A percentile compares a stretch with the other conserved stretches of the same genome.
phyloP scores from a whole-genome alignment of 2,888 invertebrate genomes.

The Dasypogon diadema region DNA sequence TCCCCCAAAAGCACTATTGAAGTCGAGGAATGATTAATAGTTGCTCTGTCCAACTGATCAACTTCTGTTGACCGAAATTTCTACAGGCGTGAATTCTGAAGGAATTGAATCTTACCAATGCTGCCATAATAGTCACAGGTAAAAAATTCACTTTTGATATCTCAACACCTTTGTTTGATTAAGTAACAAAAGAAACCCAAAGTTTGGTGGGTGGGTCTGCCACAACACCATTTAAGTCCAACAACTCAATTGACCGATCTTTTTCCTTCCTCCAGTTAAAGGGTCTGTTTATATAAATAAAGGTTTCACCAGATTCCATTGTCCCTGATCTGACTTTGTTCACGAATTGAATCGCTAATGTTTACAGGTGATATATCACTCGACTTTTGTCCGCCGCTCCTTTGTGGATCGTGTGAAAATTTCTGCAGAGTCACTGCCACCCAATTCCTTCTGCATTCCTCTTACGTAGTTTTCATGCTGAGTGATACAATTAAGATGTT shows the following conservation, averaged over 20 bases:
- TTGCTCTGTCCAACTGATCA: background rate
- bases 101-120: background rate
- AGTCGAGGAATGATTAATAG: slow-evolving; percentile 4
- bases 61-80: slow-evolving; percentile 17
- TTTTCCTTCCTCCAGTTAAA: background rate
- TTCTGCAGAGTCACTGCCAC: slow-evolving; percentile 1
- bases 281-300: slow-evolving; percentile 45
- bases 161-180: slow-evolving; percentile 2
- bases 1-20: background rate
- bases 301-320: slow-evolving; percentile 30
- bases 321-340: slow-evolving; percentile 26
- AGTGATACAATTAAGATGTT: background rate
- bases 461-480: background rate
- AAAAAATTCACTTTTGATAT: slow-evolving; percentile 26
- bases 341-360: slow-evolving; percentile 17
- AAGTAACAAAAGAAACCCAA: background rate
- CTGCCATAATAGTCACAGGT: background rate
- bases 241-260: slow-evolving; percentile 36
- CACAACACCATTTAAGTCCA: slow-evolving; percentile 9
- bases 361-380: slow-evolving; percentile 42
- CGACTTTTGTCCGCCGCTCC: background rate
- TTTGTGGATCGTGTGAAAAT: background rate
- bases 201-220: slow-evolving; percentile 37
- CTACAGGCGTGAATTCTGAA: slow-evolving; percentile 24
- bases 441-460: background rate